Base-by-base conservation (phyloP, 2,888 invertebrate species). In the Philonicus albiceps region DNA sequence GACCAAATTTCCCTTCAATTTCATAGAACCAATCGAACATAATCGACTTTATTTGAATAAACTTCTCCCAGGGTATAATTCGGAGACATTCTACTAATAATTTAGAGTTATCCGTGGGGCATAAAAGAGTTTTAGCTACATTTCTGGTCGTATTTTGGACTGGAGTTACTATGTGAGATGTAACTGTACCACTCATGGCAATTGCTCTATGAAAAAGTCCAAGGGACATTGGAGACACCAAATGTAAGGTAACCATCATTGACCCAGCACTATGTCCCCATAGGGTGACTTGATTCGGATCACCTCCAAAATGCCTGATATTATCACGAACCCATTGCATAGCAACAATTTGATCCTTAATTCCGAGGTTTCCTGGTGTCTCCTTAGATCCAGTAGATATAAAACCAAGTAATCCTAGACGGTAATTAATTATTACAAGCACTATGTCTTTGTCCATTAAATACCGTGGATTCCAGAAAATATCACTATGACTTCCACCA, bases 161-260 rank as follows among this genome's bases (percentile, higher is more conserved):
- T 27, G 6, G n/a, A 22, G 30, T 91, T 2, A 93, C 92, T 88
- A 91, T 93, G 37, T 94, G 93, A 40, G 93, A 93, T 0, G 93
- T 92, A 0, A 93, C 93, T 0, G 95, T 93, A 0, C 94, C 95
- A 88, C 95, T 95, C 94, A 95, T 94, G 0, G 94, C 94, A 34
- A 96, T 94, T 0, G 93, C 96, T 84, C 94, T 93, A 90, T 96
- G 95, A 91, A 96, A 96, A 0, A 96, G 91, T 73, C 95, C 95
- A 90, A 93, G 93, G 0, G 95, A 94, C 94, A 95, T 94, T 0
- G 95, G 95, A 0, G 95, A 95, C 8, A 95, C 91, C 93, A 95
- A 93, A 85, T 94, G 94, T 85, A 93, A 89, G 84, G 92, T 91
- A 30, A 93, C 92, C 85, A 94, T 93, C n/a, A 90, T 89, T 5